Conservation (phyloP, 2,113 vertebrate species). For the Tachuris rubrigastra region DNA sequence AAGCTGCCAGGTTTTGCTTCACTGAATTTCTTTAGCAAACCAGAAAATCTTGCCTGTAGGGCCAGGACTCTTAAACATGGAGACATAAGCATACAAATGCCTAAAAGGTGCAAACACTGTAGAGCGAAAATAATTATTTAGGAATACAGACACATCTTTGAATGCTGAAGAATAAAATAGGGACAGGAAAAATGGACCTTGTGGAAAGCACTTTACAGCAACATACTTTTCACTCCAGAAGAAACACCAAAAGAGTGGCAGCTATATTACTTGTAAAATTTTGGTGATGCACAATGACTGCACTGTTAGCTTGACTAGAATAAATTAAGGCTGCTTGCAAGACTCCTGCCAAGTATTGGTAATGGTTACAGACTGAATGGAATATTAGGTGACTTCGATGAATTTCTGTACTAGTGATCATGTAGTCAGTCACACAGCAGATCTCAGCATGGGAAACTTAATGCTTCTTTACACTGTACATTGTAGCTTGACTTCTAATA, state of each 20-base stretch:
- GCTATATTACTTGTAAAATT: background rate
- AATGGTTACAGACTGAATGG: background rate
- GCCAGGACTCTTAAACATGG: background rate
- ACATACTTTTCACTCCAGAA: background rate
- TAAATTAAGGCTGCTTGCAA: background rate
- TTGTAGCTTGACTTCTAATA: background rate
- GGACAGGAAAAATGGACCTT: background rate
- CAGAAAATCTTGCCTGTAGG: constrained; percentile 57
- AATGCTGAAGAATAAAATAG: background rate
- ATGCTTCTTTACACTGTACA: background rate
- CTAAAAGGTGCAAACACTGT: background rate
- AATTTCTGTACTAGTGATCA: background rate
- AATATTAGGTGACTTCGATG: background rate
- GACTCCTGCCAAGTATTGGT: background rate
- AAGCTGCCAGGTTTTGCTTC: constrained; percentile 57
- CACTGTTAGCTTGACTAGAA: background rate
- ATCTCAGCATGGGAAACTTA: background rate
- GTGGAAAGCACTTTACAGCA: background rate
- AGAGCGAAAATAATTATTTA: constrained; percentile 23
- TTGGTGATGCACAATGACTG: background rate
- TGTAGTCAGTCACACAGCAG: background rate
- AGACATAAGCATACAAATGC: constrained; percentile 11
- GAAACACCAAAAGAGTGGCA: background rate
- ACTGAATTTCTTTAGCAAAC: constrained; percentile 52
- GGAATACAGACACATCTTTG: background rate